These are phyloP conservation scores for Harpegnathos saltator DNA, from an alignment of 1,140 invertebrate species.

Conservation along the genomic window DNA sequence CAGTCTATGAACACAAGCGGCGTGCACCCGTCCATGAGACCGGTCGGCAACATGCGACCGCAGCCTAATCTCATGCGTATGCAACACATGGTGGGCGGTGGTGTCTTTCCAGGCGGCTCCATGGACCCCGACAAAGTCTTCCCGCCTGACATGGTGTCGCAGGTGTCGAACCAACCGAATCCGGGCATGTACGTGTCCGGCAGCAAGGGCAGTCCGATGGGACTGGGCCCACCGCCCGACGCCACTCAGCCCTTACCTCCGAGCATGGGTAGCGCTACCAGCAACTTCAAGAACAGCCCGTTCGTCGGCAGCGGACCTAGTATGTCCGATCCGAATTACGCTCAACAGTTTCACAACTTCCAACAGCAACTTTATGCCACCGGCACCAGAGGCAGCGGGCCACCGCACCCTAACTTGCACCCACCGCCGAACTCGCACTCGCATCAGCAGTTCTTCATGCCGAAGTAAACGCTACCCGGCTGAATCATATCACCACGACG, in stretches of 20 bases:
- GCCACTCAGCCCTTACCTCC: constrained; percentile 91
- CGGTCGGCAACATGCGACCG: constrained; percentile 82
- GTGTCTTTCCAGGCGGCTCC: constrained; percentile 84
- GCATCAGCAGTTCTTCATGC: constrained; percentile 87
- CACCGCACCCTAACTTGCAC: constrained; percentile 82
- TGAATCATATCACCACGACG: constrained; percentile 48
- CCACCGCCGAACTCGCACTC: constrained; percentile 83
- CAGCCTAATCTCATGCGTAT: constrained; percentile 86
- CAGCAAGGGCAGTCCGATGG: constrained; percentile 86
- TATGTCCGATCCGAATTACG: constrained; percentile 95
- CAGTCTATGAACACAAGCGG: constrained; percentile 78
- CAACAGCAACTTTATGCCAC: constrained; percentile 97
- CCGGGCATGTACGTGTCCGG: constrained; percentile 86
- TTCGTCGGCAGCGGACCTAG: constrained; percentile 94
- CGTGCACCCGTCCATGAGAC: constrained; percentile 84
- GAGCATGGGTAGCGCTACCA: constrained; percentile 90
- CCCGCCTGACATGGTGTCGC: constrained; percentile 83
- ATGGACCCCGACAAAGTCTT: constrained; percentile 85
- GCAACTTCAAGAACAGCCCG: constrained; percentile 92
- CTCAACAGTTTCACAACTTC: constrained; percentile 97
- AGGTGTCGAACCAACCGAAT: constrained; percentile 82
- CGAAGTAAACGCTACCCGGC: constrained; percentile 81
- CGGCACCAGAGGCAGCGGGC: constrained; percentile 89
- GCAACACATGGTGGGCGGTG: constrained; percentile 87
- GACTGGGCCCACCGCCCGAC: constrained; percentile 86